Conservation (phyloP, 2,113 vertebrate species). For the Podocnemis expansa region DNA sequence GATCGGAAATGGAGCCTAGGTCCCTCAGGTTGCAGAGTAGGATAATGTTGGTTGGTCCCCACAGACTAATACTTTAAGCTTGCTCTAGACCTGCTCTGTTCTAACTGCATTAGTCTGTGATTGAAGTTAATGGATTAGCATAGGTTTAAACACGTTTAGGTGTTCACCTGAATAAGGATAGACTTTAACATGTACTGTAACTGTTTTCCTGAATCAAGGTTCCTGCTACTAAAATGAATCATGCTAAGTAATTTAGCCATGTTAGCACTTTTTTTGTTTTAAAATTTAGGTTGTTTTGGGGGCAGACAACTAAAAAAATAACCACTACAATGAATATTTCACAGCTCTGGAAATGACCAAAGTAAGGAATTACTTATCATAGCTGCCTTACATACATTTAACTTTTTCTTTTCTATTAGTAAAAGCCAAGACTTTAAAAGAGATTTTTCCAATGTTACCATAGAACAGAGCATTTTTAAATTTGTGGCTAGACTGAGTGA, state of each 20-base stretch:
- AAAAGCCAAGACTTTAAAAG: conserved; percentile 61
- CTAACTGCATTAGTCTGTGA: background rate
- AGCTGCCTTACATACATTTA: conserved; percentile 57
- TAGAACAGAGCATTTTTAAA: conserved; percentile 64
- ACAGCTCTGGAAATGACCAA: conserved; percentile 5
- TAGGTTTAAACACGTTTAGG: background rate
- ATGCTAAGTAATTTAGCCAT: background rate
- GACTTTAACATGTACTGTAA: background rate
- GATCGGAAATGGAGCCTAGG: background rate
- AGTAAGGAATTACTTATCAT: conserved; percentile 51
- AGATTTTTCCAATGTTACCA: conserved; percentile 67
- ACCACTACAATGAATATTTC: conserved; percentile 34
- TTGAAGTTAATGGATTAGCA: background rate
- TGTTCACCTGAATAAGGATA: background rate
- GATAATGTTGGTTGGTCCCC: background rate
- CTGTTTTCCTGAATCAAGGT: background rate
- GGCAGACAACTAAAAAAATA: conserved; percentile 44
- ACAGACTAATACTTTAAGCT: background rate
- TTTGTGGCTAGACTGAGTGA: conserved; percentile 73
- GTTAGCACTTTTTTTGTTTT: background rate
- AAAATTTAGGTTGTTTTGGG: conserved; percentile 22
- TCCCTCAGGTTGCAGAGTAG: background rate
- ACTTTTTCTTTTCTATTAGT: conserved; percentile 60
- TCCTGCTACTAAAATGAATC: background rate
- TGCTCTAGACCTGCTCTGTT: background rate